Evolutionary conservation across 2,888 invertebrate species (phyloP).

Genomic region (Sipha maydis): DNA sequence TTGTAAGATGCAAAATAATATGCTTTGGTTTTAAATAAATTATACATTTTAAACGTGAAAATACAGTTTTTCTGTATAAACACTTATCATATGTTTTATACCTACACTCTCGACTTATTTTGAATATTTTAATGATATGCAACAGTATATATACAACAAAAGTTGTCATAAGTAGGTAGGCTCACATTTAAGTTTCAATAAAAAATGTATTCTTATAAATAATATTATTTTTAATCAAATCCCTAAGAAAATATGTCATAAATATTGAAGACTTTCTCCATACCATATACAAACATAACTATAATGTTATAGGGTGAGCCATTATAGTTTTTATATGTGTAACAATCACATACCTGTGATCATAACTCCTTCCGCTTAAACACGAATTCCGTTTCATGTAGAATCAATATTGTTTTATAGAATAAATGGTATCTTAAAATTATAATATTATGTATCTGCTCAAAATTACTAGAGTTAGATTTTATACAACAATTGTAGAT

Average conservation of each 20-base stretch:
- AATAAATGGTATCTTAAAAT: background rate
- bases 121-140: background rate
- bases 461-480: no score
- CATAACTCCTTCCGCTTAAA: background rate
- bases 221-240: background rate
- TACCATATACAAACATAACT: background rate
- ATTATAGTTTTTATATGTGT: background rate
- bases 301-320: background rate
- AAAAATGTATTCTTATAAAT: background rate
- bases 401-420: background rate
- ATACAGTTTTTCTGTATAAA: background rate
- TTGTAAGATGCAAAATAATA: background rate
- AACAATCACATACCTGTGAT: background rate
- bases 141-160: background rate
- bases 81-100: no score
- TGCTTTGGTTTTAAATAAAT: background rate
- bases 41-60: background rate
- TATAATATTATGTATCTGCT: background rate
- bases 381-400: background rate
- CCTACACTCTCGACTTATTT: background rate
- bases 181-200: background rate
- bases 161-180: background rate
- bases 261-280: background rate
- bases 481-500: no score
- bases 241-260: background rate